These are phyloP conservation scores for Drosophila setifemur DNA, from an alignment of 1,140 invertebrate species.

Conservation along the genomic window DNA sequence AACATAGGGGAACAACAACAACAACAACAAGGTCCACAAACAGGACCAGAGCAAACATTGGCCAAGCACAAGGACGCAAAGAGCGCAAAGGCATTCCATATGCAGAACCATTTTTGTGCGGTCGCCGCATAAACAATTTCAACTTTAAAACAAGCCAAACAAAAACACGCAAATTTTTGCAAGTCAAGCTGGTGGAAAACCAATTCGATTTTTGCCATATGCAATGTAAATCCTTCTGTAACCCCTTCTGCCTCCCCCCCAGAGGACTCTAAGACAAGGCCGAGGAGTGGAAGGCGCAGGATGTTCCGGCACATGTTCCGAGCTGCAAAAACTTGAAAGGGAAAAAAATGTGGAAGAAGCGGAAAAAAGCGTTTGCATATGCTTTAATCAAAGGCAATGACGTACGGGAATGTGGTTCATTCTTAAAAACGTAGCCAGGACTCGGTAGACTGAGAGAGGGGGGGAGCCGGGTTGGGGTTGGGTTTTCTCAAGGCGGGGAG, in stretches of 20 bases:
- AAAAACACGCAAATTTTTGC: constrained; percentile 20
- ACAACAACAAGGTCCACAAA: not conserved
- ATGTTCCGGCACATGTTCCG: constrained; percentile 25
- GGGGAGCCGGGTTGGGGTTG: not conserved
- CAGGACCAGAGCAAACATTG: constrained; percentile 7
- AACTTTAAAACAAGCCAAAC: constrained; percentile 46
- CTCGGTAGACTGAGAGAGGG: constrained; percentile 16
- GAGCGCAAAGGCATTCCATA: constrained; percentile 39
- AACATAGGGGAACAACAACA: constrained; percentile 1
- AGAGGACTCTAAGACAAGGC: constrained; percentile 34
- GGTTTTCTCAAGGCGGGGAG: not conserved
- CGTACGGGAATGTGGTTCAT: constrained; percentile 72
- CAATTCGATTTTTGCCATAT: constrained; percentile 58
- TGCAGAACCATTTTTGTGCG: constrained; percentile 47
- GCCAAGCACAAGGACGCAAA: constrained; percentile 22
- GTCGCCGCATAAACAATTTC: constrained; percentile 45
- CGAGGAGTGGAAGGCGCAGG: not conserved
- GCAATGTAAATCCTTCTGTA: constrained; percentile 44
- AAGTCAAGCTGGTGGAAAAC: constrained; percentile 45
- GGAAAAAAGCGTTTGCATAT: constrained; percentile 56
- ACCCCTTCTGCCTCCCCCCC: no score
- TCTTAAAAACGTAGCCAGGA: constrained; percentile 63
- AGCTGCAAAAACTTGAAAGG: constrained; percentile 2
- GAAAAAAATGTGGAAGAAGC: constrained; percentile 24
- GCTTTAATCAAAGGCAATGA: constrained; percentile 71